Evolutionary conservation across 1,140 invertebrate genomes (phyloP).

Genomic region (Zaprionus inermis): DNA sequence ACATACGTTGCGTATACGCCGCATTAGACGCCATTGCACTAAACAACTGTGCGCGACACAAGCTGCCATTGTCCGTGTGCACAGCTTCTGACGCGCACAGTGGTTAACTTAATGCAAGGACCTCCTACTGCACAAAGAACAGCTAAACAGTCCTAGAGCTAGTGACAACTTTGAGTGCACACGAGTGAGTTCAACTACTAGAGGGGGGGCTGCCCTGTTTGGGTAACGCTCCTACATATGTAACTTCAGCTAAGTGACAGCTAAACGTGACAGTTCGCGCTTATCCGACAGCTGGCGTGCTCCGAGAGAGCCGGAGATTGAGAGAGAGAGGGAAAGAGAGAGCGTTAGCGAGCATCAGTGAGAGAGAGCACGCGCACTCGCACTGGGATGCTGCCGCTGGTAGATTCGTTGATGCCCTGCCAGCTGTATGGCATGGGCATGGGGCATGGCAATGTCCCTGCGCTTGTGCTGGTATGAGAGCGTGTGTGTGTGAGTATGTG

Average conservation of each 20-base stretch:
- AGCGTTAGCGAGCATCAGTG: not conserved
- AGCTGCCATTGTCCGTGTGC: constrained; percentile 8
- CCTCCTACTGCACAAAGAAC: constrained; percentile 35
- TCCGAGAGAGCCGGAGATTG: too few relatives aligned
- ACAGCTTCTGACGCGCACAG: constrained; percentile 37
- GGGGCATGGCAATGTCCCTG: constrained; percentile 33
- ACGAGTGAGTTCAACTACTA: constrained; percentile 3
- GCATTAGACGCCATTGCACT: constrained; percentile 52
- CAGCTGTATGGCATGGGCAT: constrained; percentile 26
- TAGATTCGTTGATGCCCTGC: constrained; percentile 9
- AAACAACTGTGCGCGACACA: constrained; percentile 52
- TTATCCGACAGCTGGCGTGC: constrained; percentile 35
- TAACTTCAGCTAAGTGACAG: constrained; percentile 31
- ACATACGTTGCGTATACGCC: constrained; percentile 67
- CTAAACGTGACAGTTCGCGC: constrained; percentile 8
- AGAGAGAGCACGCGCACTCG: constrained; percentile 1
- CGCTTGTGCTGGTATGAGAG: constrained; percentile 13
- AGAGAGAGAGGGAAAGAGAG: constrained; percentile 11
- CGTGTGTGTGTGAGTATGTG: constrained; percentile 27
- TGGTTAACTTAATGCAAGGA: constrained; percentile 61
- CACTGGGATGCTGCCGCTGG: constrained; percentile 41
- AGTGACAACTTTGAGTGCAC: constrained; percentile 5
- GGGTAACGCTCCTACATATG: constrained; percentile 1
- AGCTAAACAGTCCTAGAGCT: constrained; percentile 68
- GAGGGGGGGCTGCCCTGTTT: too few relatives aligned